phyloP scores from a whole-genome alignment of 2,888 invertebrate species.

The Drosophila testacea region DNA sequence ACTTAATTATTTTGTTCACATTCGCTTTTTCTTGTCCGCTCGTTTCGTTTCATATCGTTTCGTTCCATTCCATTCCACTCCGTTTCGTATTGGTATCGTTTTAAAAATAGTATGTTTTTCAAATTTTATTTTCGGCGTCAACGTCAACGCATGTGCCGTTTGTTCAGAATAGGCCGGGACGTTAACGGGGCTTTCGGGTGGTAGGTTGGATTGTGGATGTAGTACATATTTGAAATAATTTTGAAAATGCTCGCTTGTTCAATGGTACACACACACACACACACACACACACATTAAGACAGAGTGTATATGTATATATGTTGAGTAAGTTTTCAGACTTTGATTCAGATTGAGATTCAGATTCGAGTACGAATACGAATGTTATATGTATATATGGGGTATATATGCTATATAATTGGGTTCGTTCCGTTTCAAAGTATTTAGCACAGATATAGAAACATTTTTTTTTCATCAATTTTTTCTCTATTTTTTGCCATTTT shows the following conservation, averaged over 20 bases:
- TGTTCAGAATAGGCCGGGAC: constrained; percentile 22
- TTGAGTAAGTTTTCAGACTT: constrained; percentile 32
- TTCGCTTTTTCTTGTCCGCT: constrained; percentile 44
- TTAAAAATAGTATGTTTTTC: constrained; percentile 77
- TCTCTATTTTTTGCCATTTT: constrained; percentile 19
- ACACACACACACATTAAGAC: constrained; percentile 15
- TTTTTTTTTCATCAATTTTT: constrained; percentile 7
- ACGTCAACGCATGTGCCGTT: constrained; percentile 71
- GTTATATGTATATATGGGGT: constrained; percentile 26
- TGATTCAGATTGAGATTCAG: constrained; percentile 41
- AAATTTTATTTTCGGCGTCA: constrained; percentile 81
- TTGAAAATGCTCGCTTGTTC: constrained; percentile 47
- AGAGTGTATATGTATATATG: constrained; percentile 12
- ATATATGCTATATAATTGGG: constrained; percentile 35
- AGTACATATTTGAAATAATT: constrained; percentile 77
- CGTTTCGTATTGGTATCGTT: constrained; percentile 62
- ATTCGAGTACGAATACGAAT: constrained; percentile 39
- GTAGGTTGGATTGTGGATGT: constrained; percentile 49
- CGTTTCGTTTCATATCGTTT: constrained; percentile 44
- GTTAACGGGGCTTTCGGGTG: constrained; percentile 14
- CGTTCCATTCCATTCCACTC: constrained; percentile 58
- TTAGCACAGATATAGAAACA: constrained; percentile 49
- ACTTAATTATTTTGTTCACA: constrained; percentile 74
- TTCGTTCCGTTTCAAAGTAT: constrained; percentile 45
- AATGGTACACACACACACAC: constrained; percentile 44